phyloP scores from a whole-genome alignment of 2,797 vertebrate genomes.

The Hybognathus amarus region DNA sequence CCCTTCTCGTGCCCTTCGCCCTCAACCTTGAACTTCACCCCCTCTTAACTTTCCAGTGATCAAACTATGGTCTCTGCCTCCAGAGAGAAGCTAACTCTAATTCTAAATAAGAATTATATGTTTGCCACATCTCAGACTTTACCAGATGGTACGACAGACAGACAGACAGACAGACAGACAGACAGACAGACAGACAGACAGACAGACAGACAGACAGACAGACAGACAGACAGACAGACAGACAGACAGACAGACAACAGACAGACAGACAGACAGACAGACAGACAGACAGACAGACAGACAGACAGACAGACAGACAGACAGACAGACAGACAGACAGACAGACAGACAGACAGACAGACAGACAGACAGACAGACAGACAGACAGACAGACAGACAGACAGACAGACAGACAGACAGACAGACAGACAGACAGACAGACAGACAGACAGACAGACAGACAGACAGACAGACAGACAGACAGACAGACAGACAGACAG shows the following conservation, averaged over 20 bases:
- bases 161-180: too few species aligned
- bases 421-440: neutral
- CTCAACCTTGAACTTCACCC: conserved; percentile 61
- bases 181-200: neutral
- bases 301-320: neutral
- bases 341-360: neutral
- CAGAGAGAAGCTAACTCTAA: conserved; percentile 65
- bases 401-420: neutral
- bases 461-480: neutral
- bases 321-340: neutral
- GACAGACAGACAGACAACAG: too few species aligned
- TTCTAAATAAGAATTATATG: conserved; percentile 70
- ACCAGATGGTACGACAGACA: conserved; percentile 54
- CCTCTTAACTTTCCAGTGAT: conserved; percentile 57
- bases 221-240: fast-evolving
- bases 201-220: too few species aligned
- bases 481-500: neutral
- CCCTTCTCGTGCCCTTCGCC: conserved; percentile 23
- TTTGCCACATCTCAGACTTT: conserved; percentile 68
- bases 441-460: neutral
- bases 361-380: neutral
- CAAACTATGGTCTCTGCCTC: conserved; percentile 51
- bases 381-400: neutral
- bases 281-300: neutral
- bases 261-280: neutral